These are phyloP conservation scores for Protobothrops flavoviridis DNA, from an alignment of 2,113 vertebrate species.

Conservation along the genomic window DNA sequence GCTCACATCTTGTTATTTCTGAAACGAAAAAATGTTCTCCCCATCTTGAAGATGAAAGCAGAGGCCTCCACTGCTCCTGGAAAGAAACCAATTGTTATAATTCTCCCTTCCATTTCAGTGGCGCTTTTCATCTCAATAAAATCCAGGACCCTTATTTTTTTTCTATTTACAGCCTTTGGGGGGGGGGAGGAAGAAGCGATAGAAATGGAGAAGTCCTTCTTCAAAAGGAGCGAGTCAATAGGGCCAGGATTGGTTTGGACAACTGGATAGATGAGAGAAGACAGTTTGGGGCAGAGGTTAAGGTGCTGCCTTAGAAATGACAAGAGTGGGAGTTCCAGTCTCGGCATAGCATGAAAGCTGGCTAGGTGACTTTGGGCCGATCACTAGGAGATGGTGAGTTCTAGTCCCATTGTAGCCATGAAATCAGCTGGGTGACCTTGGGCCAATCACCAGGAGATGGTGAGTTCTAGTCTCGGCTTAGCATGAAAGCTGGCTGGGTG, in stretches of 20 bases:
- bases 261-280: neutral
- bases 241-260: neutral
- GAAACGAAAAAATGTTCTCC: neutral
- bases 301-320: too few species aligned
- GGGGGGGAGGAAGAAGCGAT: neutral
- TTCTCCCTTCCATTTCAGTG: conserved; percentile 48
- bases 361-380: too few species aligned
- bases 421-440: too few species aligned
- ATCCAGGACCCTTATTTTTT: neutral
- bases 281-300: too few species aligned
- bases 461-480: too few species aligned
- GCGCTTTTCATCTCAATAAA: conserved; percentile 42
- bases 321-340: too few species aligned
- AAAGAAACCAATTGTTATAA: conserved; percentile 44
- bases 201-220: neutral
- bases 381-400: too few species aligned
- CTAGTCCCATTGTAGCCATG: too few species aligned
- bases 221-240: neutral
- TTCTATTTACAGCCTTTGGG: neutral
- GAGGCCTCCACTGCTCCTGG: neutral
- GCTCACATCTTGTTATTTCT: conserved; percentile 20
- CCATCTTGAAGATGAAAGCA: conserved; percentile 50
- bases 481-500: too few species aligned
- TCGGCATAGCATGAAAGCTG: too few species aligned
- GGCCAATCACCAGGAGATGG: too few species aligned